Base-by-base conservation (phyloP, 2,113 vertebrate species). In the Tonatia bakeri region DNA sequence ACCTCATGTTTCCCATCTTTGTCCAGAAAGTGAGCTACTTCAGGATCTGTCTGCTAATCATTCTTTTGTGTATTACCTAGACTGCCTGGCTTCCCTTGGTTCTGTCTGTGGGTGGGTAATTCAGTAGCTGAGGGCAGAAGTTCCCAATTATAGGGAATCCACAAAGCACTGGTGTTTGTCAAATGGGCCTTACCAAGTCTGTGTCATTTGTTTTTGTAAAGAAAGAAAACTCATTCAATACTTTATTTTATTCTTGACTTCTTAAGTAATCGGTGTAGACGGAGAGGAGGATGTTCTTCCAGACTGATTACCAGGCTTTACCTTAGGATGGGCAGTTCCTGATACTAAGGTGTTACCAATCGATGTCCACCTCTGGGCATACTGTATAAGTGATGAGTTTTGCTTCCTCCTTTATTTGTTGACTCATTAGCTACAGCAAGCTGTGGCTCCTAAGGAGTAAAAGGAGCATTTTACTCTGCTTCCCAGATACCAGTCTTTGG, bases 201-300 rank as follows among this genome's bases (percentile, higher is more conserved):
- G 54, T 84, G 82, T 92, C 94, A 93, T 90, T 94, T 97, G 96
- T 56, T 97, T 97, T 86, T 14, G 69, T 92, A 97, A 96, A 86
- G 72, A 81, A n/a, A 97, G n/a, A 64, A n/a, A 94, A 47, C 26
- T 97, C 88, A 97, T 50, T 87, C 72, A 84, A 77, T 87, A 84
- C 33, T 0, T 28, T 90, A 50, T 86, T 80, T 97, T 97, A 95
- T 96, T 96, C 93, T 85, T 91, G 59, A 52, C 45, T 97, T 94
- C 94, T 96, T 26, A 91, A 96, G 76, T 50, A 82, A 91, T 91
- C 95, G 84, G 81, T 94, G 70, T 11, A 96, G 72, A 76, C 43
- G 50, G 72, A 96, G 76, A 90, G 54, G 24, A 38, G 94, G 33
- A 4, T 16, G 14, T 87, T 93, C 92, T 94, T 67, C 73, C 91